Evolutionary conservation across 2,113 vertebrate species (phyloP), one percentile per base, ranked within the genome.

Genomic region (Campylorhamphus procurvoides): DNA sequence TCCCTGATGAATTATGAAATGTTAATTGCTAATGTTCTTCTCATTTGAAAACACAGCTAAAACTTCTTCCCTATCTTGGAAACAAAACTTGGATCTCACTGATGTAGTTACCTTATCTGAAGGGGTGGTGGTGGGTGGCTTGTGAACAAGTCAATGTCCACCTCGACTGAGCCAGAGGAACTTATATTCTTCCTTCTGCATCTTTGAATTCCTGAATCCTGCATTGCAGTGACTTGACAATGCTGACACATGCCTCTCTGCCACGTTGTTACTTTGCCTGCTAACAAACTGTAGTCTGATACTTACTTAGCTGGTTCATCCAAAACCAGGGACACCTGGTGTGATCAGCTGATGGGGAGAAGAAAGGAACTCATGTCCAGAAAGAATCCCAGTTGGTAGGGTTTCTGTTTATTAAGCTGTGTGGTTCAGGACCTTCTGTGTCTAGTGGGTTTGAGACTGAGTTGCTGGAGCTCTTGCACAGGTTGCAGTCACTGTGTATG

Each of bases 181-280:
- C 81, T 86, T 37, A 10, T 39, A 35, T 52, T 93, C 50, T 93
- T 90, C 52, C 27, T 86, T 77, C 79, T 84, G 85, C 64, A 55
- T 86, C 88, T 93, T 39, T 75, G 79, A 67, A 55, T 84, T 88
- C 68, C 85, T 91, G 62, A 17, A 44, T 91, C 79, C 93, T 95
- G 90, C 92, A 75, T 14, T 95, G 96, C 94, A 94, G 96, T 86
- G 88, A 89, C 79, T 68, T 95, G 76, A 83, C 31, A 40, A 68
- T 69, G 69, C 60, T 44, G 76, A 77, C 59, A 73, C 67, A 46
- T 90, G 72, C 69, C n/a, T 94, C 63, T 56, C 33, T 93, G 93
- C 58, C 39, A 12, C 42, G 14, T 58, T 52, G 55, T 66, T 85
- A 55, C 72, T 52, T 62, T 37, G 50, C 52, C 56, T 68, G 35